A percentile compares a stretch with the other conserved stretches of the same genome.
Conservation (phyloP, 2,797 vertebrate species). For the Orestias chungarensis region DNA sequence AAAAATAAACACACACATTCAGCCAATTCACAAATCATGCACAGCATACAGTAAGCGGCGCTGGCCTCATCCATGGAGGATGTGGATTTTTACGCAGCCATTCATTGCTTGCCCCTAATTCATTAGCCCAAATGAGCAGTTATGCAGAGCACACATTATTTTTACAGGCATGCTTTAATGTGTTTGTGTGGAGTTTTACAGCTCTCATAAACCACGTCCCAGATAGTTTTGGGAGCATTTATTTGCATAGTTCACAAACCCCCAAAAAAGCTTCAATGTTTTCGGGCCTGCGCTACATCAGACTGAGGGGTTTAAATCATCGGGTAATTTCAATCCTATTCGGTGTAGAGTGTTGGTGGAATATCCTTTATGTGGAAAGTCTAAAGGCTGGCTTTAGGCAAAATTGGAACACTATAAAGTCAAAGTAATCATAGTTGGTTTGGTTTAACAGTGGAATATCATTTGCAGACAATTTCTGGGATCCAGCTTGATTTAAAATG, state of each 20-base stretch:
- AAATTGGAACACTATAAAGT: not conserved
- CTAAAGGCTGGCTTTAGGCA: not conserved
- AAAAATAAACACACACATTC: conserved; percentile 7
- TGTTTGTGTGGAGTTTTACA: conserved; percentile 82
- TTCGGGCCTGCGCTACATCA: conserved; percentile 46
- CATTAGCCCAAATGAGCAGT: conserved; percentile 81
- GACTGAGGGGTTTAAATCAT: conserved; percentile 38
- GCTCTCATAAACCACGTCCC: conserved; percentile 77
- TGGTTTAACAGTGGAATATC: not conserved
- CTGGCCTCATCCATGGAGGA: conserved; percentile 62
- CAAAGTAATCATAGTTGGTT: not conserved
- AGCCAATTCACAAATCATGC: conserved; percentile 36
- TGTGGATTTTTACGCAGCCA: conserved; percentile 60
- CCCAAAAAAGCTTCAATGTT: conserved; percentile 69
- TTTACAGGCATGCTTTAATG: conserved; percentile 78
- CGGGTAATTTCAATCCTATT: conserved; percentile 40
- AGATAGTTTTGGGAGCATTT: conserved; percentile 79
- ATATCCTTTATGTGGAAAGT: conserved; percentile 3
- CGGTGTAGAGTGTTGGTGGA: conserved; percentile 30
- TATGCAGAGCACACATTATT: conserved; percentile 77
- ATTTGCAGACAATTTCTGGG: not conserved
- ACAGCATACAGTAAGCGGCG: conserved; percentile 28
- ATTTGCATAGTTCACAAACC: conserved; percentile 80
- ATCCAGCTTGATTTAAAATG: not conserved
- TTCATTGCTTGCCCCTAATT: conserved; percentile 72